Base-by-base conservation (phyloP, 2,888 invertebrate genomes). In the Rhogogaster chlorosoma region DNA sequence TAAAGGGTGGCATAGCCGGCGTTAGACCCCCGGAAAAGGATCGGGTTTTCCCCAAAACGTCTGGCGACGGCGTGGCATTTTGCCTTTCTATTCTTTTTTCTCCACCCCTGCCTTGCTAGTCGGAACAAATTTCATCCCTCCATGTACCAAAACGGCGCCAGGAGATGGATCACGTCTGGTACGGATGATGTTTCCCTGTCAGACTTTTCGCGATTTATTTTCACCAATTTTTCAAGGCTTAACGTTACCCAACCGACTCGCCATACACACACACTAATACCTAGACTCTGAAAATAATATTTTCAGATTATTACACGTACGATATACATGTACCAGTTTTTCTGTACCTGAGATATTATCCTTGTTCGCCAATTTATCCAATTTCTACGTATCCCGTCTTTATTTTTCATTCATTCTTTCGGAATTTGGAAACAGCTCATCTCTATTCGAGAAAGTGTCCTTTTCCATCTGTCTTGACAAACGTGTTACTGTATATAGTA, bases 161-260 rank as follows among this genome's bases (percentile, higher is more conserved):
- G 22, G 42, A 73, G 73, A 73, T 42, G 38, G 42, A 73, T 73
- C 22, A 73, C 73, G 73, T 73, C 73, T 73, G 42, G 42, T 67
- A 67, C 67, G 67, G 67, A 32, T 67, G 67, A 67, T 32, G 15
- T 67, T 67, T 32, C 32, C 67, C 29, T 67, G 67, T 32, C 67
- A 67, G 67, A 67, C 22, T 67, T 67, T 18, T 67, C 67, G 12
- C 32, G 6, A 67, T 67, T 67, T 67, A 67, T 67, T 61, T 61
- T 61, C 12, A 26, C 61, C 61, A 26, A 61, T 61, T 26, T 61
- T 61, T 61, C 22, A 61, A 61, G 12, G 22, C 61, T 26, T 61
- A 61, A 61, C 10, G 22, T 12, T 61, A 22, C 22, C 4, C 0
- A 67, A 67, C 67, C 67, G 15, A 67, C 29, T 29, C 67, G 29